Conservation (phyloP, 1,140 invertebrate genomes). For the Pseudomyrmex gracilis region DNA sequence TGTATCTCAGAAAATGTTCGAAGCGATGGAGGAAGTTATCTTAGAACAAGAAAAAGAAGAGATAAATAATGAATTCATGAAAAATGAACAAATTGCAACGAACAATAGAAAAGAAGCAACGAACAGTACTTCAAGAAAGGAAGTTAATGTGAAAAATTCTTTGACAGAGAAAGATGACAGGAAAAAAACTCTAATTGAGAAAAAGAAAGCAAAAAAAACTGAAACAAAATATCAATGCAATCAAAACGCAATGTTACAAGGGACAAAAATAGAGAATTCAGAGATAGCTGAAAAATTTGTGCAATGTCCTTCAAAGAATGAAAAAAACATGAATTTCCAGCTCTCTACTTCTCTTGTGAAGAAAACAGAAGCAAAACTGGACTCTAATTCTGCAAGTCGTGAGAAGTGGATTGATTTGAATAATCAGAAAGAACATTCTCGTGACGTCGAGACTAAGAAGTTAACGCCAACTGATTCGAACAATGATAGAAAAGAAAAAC, state of each 20-base stretch:
- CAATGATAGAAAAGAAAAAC: background rate
- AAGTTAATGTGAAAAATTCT: background rate
- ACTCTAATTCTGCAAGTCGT: background rate
- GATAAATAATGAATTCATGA: background rate
- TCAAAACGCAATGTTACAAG: background rate
- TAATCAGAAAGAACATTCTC: background rate
- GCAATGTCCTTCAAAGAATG: background rate
- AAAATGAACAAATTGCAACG: background rate
- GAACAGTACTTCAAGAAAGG: background rate
- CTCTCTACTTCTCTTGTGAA: constrained; percentile 13
- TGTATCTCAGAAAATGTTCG: background rate
- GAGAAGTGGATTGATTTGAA: background rate
- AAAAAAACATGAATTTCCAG: background rate
- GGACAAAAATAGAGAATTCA: background rate
- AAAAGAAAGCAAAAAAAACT: background rate
- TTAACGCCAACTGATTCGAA: background rate
- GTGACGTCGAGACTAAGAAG: background rate
- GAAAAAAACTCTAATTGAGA: background rate
- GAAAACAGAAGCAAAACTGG: constrained; percentile 5
- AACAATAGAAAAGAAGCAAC: background rate
- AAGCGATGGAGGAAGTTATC: background rate
- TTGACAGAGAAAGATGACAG: background rate
- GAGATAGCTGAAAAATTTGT: background rate
- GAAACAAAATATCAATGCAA: background rate
- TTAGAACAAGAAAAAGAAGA: background rate